These are phyloP conservation scores for Progne subis DNA, from an alignment of 2,113 vertebrate genomes.

Conservation along the genomic window DNA sequence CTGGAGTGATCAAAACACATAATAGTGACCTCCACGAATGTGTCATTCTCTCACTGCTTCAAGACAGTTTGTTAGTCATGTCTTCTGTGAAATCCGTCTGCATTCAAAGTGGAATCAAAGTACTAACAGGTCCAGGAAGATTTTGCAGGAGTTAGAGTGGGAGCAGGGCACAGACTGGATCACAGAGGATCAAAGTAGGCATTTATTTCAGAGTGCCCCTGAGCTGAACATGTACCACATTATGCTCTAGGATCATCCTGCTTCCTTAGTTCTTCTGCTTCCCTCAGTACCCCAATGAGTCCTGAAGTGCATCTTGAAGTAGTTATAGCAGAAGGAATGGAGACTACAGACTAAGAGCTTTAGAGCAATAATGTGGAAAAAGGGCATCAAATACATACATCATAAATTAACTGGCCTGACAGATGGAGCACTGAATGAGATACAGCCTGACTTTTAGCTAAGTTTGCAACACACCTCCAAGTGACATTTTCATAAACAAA, in stretches of 20 bases:
- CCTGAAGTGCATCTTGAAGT: neutral
- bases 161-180: neutral
- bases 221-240: accelerated
- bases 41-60: neutral
- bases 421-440: neutral
- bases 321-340: neutral
- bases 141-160: neutral
- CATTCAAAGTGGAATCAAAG: neutral
- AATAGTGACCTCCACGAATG: neutral
- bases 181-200: neutral
- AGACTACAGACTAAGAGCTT: neutral
- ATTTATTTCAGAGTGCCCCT: neutral
- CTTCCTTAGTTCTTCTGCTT: neutral
- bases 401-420: neutral
- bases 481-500: neutral
- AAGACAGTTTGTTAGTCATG: neutral
- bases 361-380: neutral
- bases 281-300: neutral
- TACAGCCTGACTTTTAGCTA: neutral
- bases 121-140: neutral
- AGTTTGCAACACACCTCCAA: neutral
- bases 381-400: neutral
- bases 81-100: neutral
- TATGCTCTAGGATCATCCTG: neutral
- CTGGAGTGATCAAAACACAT: neutral